Evolutionary conservation across 35 echinoderm and acorn worm species (phyloP), one percentile per base, ranked within the genome.

Genomic region (Lytechinus variegatus): DNA sequence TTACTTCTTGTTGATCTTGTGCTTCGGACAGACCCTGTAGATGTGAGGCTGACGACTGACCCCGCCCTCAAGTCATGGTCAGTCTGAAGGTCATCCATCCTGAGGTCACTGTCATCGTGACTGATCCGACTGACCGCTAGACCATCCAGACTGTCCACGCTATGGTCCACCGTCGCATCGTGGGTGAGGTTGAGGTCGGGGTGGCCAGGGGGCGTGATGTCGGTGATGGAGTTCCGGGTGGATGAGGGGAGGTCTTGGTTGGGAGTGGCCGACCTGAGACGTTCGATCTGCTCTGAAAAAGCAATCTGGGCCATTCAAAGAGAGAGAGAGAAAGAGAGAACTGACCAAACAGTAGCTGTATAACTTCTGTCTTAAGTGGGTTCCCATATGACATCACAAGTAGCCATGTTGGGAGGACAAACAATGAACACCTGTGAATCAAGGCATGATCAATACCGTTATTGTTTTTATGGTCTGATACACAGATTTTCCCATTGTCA

Each of bases 81-180:
- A 54, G 53, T 94, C 12, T 95, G 92, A 5, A 97, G 94, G 87
- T 97, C 97, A 29, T 96, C 97, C 52, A 97, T 54, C 56, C 71
- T 91, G 54, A 97, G 95, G 86, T 96, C 95, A 89, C 97, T 96
- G 33, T 94, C 91, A 28, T 96, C 91, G 9, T 55, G 24, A 14
- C 61, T 61, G 58, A 19, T 9, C 9, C 27, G 94, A 86, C 58
- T 52, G 57, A 71, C 94, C 9, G 27, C 72, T 61, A 96, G 88
- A 10, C 95, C 90, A 55, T 95, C 95, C 55, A 95, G 86, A 52
- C 95, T 95, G 95, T 95, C 86, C 89, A 95, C 55, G 56, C 95
- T 95, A n/a, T 60, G 54, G 55, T 95, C 56, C 8, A 56, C 95
- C 5, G 24, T 28, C 13, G 56, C 9, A 21, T 93, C 91, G 5